Base-by-base conservation (phyloP, 2,797 vertebrate species). In the Austrolebias charrua region DNA sequence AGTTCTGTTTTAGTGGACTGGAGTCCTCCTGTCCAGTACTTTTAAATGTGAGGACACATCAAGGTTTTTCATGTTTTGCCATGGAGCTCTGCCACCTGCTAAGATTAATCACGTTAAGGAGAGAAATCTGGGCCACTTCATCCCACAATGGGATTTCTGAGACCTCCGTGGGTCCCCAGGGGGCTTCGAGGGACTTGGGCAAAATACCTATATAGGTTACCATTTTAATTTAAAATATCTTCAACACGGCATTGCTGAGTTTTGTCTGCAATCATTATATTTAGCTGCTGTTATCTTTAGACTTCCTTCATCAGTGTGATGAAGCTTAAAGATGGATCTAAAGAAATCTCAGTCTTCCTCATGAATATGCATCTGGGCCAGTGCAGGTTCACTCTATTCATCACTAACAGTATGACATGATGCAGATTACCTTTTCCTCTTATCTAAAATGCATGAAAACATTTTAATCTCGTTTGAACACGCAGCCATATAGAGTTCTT, bases 111-210 rank as follows among this genome's bases (percentile, higher is more conserved):
- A 20, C 31, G 4, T 60, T 20, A 51, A 60, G 35, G 40, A 63
- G 49, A 58, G n/a, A 64, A 79, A 88, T 83, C 63, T 82, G 33
- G 86, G 81, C 24, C 82, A 66, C 3, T 4, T 4, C 0, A 18
- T 79, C 68, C 71, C 79, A n/a, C 59, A 28, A 16, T 11, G 78
- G 69, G 58, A 58, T 65, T 75, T 76, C 69, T 19, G 57, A 78
- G 78, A 80, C 80, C 83, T 83, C 71, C 77, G 72, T n/a, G 28
- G 66, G 66, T 67, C 80, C 77, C 82, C 78, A 66, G 54, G 54
- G 40, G 59, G 46, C 43, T 62, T 76, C 53, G 63, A 63, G 70
- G 65, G 64, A 69, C 75, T 66, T 48, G 14, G 54, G 69, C 28
- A 70, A 67, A 70, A 47, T 35, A 8, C 73, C 52, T 18, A 84